Percentiles rank a stretch among this genome's conserved stretches.
These are phyloP conservation scores for Planiliza haematocheilus DNA, from an alignment of 2,113 vertebrate genomes.

Conservation along the genomic window DNA sequence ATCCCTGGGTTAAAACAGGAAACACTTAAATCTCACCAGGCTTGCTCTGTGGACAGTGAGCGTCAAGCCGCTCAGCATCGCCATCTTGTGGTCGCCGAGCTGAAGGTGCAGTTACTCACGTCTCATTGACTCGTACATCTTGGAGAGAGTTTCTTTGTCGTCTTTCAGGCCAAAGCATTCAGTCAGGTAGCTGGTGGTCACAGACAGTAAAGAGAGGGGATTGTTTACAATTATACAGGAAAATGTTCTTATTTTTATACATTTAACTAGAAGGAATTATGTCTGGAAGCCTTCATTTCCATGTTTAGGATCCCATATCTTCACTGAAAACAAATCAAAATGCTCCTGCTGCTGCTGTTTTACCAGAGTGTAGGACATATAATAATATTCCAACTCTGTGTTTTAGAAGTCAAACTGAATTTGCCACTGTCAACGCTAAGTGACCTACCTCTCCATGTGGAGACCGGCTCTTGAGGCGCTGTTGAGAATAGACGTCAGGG, in stretches of 20 bases:
- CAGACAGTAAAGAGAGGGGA: background rate
- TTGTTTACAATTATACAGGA: accelerated
- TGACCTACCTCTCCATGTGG: constrained; percentile 90
- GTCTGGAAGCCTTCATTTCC: too few relatives aligned
- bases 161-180: constrained; percentile 90
- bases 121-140: constrained; percentile 91
- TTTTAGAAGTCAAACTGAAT: background rate
- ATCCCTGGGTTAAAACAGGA: constrained; percentile 80
- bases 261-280: background rate
- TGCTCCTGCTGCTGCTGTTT: background rate
- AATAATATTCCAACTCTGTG: background rate
- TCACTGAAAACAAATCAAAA: background rate
- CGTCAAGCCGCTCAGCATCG: background rate
- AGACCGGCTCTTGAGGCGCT: constrained; percentile 92
- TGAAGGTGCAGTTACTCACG: constrained; percentile 83
- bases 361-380: background rate
- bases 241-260: background rate
- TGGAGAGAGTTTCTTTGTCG: constrained; percentile 83
- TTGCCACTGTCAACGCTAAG: background rate
- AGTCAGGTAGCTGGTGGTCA: constrained; percentile 88
- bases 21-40: background rate
- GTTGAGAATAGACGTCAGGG: constrained; percentile 90
- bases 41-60: background rate
- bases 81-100: constrained; percentile 57
- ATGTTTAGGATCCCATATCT: background rate